Percentiles rank a stretch among this genome's conserved stretches.
Evolutionary conservation across 2,888 invertebrate species (phyloP).

Genomic region (Oscheius onirici): DNA sequence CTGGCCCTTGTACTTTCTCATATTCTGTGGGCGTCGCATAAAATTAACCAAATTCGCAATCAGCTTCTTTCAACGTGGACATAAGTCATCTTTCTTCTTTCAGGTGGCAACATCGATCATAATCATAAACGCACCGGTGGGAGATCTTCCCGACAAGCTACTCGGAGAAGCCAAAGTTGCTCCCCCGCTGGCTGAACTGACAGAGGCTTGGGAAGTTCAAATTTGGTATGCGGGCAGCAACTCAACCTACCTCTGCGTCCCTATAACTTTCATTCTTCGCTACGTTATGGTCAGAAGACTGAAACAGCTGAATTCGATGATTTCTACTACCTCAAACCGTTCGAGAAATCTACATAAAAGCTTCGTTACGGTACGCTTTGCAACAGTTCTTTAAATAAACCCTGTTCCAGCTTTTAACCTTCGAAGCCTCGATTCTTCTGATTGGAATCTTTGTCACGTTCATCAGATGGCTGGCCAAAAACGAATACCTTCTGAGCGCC

Average conservation of each 20-base stretch:
- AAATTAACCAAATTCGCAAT: no score
- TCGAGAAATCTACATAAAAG: neutral
- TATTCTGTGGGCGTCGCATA: no score
- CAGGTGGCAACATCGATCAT: neutral
- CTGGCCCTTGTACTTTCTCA: no score
- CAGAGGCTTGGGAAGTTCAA: neutral
- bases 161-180: neutral
- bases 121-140: conserved; percentile 1
- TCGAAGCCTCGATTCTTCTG: neutral
- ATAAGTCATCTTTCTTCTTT: no score
- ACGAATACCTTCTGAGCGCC: neutral
- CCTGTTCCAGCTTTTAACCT: neutral
- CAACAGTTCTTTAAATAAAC: no score
- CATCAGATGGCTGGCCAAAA: neutral
- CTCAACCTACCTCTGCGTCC: neutral
- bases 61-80: no score
- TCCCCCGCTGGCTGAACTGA: conserved; percentile 3
- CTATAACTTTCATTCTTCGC: neutral
- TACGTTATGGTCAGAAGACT: neutral
- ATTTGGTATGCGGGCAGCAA: neutral
- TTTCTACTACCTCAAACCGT: neutral
- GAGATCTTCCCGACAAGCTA: neutral
- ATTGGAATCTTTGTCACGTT: neutral
- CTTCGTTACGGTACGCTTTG: neutral
- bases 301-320: neutral